Evolutionary conservation across 2,113 vertebrate genomes (phyloP).

Genomic region (Antechinus stuartii): DNA sequence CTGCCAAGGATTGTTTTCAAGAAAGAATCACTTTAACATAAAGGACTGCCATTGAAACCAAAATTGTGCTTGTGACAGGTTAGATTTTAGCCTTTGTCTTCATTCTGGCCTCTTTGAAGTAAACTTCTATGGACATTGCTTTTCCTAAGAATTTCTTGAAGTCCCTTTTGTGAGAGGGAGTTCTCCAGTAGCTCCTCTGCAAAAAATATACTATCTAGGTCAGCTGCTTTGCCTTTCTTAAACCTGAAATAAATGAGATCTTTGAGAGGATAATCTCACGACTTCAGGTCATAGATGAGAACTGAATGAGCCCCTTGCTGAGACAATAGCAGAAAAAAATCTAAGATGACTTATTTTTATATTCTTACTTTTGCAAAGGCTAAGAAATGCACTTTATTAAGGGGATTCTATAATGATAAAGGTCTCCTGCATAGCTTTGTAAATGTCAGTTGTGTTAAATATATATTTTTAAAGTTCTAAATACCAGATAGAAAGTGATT

Average conservation of each 20-base stretch:
- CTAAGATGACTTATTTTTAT: constrained; percentile 53
- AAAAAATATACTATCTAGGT: constrained; percentile 57
- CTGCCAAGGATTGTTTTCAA: constrained; percentile 41
- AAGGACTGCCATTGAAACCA: constrained; percentile 36
- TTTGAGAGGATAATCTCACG: constrained; percentile 53
- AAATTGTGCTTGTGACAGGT: background rate
- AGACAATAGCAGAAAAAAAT: constrained; percentile 35
- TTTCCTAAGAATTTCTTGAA: constrained; percentile 64
- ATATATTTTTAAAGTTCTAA: constrained; percentile 51
- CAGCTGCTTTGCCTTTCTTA: constrained; percentile 67
- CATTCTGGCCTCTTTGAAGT: constrained; percentile 50
- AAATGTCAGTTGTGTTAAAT: constrained; percentile 27
- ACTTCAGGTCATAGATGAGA: constrained; percentile 49
- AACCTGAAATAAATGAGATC: constrained; percentile 70
- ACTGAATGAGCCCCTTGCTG: constrained; percentile 27
- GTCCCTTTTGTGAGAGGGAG: constrained; percentile 64
- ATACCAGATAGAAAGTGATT: background rate
- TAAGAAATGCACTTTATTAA: constrained; percentile 24
- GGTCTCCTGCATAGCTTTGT: constrained; percentile 39
- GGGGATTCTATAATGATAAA: background rate
- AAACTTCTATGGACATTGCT: constrained; percentile 59
- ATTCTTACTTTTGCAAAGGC: constrained; percentile 36
- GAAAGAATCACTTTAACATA: constrained; percentile 59
- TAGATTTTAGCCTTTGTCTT: constrained; percentile 46
- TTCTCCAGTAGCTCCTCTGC: constrained; percentile 51